Evolutionary conservation across 2,113 vertebrate genomes (phyloP).

Genomic region (Rhizomys pruinosus): DNA sequence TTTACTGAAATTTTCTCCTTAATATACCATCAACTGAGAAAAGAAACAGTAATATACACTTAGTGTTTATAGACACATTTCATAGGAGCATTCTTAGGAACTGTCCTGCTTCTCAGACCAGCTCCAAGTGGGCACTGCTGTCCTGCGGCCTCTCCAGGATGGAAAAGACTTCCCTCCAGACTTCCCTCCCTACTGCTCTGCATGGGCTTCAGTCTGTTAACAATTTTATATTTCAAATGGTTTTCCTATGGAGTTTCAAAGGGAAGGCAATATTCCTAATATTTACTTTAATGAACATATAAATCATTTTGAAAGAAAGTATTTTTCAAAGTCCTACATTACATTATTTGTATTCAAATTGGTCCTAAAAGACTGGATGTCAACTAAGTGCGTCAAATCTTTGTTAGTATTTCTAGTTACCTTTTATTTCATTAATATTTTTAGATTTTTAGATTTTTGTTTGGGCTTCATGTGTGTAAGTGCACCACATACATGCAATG

Average conservation of each 20-base stretch:
- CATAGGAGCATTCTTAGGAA: no score
- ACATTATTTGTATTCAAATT: background rate
- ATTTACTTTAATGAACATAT: slow-evolving; percentile 8
- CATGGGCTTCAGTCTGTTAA: background rate
- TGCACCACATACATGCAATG: no score
- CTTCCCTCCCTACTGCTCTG: background rate
- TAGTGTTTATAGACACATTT: no score
- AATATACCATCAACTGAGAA: background rate
- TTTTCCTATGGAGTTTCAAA: slow-evolving; percentile 37
- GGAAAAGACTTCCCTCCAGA: background rate
- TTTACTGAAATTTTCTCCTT: slow-evolving; percentile 6
- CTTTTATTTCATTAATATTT: background rate
- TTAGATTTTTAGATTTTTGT: no score
- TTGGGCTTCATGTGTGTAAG: no score
- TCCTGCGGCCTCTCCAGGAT: background rate
- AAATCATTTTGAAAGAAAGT: slow-evolving; percentile 16
- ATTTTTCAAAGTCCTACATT: slow-evolving; percentile 33
- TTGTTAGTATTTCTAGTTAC: slow-evolving; percentile 18
- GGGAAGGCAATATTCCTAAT: background rate
- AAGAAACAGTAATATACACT: background rate
- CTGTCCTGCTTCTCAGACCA: background rate
- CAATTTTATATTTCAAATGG: background rate
- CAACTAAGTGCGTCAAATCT: background rate
- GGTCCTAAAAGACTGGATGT: slow-evolving; percentile 6
- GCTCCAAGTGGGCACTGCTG: background rate